Evolutionary conservation across 2,113 vertebrate species (phyloP), one percentile per base, ranked within the genome.

Genomic region (Ctenomys sociabilis): DNA sequence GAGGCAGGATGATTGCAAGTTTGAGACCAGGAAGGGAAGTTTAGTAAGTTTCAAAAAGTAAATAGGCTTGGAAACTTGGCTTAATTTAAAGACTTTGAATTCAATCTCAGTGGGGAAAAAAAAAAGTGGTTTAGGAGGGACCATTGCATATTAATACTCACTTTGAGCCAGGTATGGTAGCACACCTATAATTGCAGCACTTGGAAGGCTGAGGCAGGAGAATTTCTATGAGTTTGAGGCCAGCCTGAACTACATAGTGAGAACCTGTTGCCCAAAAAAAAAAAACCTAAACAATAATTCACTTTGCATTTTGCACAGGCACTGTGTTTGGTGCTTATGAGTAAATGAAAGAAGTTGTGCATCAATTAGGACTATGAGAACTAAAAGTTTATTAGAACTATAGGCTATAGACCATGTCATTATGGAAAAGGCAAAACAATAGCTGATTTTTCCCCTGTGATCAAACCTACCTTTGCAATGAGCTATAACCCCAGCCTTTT

Each of bases 391-490:
- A 45, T 37, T 88, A 77, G 40, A 30, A 70, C 92, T 13, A 83
- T 0, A 72, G 45, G 37, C 90, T 84, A 78, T 7, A 82, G 30
- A 21, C 68, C 22, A 49, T 52, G 1, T 75, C 32, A 78, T 72
- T 45, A 35, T 68, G 1, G 66, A 40, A 90, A 26, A 93, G 90
- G 83, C 87, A 84, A 93, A 61, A 70, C n/a, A 95, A 35, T 64
- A 64, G 32, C 68, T 19, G 21, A 37, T n/a, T n/a, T n/a, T n/a
- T n/a, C n/a, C n/a, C n/a, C n/a, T 21, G 35, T 72, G 68, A 72
- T n/a, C 35, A 37, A 21, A 72, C 68, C 35, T 72, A 37, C 68
- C 35, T 72, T 72, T 16, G 12, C 68, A n/a, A 13, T 72, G 68
- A 37, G 68, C 14, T 72, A n/a, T 35, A 72, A 37, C 70, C n/a